These are phyloP conservation scores for Papilio aristodemus DNA, from an alignment of 1,140 invertebrate species.

Conservation along the genomic window DNA sequence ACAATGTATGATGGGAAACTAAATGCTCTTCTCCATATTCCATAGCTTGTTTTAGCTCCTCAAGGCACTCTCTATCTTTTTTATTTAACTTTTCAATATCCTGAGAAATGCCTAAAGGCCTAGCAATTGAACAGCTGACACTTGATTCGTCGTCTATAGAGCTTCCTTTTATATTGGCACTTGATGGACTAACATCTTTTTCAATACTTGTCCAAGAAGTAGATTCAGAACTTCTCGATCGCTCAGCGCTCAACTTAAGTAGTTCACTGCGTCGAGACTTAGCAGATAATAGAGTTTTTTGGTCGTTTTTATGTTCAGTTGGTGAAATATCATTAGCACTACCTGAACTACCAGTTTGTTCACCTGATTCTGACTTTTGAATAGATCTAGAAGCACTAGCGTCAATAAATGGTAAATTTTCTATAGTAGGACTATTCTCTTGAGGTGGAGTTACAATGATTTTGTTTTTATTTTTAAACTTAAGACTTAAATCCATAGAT, in stretches of 20 bases:
- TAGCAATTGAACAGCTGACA: conserved; percentile 88
- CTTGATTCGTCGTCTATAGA: conserved; percentile 88
- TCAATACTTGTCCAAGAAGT: conserved; percentile 83
- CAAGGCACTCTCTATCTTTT: conserved; percentile 76
- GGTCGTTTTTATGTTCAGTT: conserved; percentile 63
- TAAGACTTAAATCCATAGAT: conserved; percentile 59
- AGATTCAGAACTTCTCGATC: conserved; percentile 84
- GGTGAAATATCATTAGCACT: conserved; percentile 70
- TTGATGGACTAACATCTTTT: conserved; percentile 81
- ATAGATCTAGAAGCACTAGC: conserved; percentile 65
- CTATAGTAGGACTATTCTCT: conserved; percentile 78
- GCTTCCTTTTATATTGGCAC: conserved; percentile 82
- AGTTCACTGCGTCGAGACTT: conserved; percentile 75
- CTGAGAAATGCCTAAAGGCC: conserved; percentile 88
- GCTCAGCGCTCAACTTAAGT: conserved; percentile 83
- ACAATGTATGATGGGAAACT: conserved; percentile 65
- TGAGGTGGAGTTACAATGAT: conserved; percentile 79
- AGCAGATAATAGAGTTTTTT: conserved; percentile 71
- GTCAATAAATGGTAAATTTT: conserved; percentile 77
- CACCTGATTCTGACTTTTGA: conserved; percentile 71
- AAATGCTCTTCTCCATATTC: conserved; percentile 77
- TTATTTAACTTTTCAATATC: conserved; percentile 83
- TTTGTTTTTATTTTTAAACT: conserved; percentile 80
- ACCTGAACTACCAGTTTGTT: conserved; percentile 73
- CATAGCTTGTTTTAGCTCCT: conserved; percentile 77